A percentile compares a stretch with the other conserved stretches of the same genome.
Conservation (phyloP, 2,113 vertebrate species). For the Coptodon rendalli region DNA sequence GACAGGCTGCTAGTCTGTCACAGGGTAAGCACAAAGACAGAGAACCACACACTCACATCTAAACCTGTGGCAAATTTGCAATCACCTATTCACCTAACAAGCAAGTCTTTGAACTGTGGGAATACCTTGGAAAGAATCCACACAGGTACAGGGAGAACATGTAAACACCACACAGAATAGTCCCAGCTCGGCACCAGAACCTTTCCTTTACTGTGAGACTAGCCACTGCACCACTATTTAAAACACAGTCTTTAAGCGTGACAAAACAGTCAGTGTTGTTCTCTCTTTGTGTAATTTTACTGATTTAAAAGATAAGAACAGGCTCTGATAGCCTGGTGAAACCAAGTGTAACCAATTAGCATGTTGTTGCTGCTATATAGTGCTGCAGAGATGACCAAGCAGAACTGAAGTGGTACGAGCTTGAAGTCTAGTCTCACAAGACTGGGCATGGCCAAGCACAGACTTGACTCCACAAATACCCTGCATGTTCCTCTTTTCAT, state of each 20-base stretch:
- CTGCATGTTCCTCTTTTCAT: not conserved
- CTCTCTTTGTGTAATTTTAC: not conserved
- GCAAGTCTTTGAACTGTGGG: not conserved
- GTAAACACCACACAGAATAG: not conserved
- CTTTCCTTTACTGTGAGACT: not conserved
- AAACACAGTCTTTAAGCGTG: not conserved
- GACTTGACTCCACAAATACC: conserved; percentile 4
- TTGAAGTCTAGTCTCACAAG: not conserved
- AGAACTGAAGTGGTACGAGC: not conserved
- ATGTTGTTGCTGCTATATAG: not conserved
- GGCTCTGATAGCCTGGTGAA: not conserved
- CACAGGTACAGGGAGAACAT: not conserved
- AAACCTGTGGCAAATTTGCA: not conserved
- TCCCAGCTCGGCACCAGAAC: not conserved
- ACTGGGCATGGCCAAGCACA: not conserved
- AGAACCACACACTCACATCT: not conserved
- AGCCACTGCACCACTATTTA: not conserved
- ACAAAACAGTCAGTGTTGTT: not conserved
- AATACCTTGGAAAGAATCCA: not conserved
- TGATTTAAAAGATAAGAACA: not conserved
- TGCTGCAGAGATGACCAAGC: not conserved
- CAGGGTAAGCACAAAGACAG: not conserved
- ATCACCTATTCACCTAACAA: not conserved
- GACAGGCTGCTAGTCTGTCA: not conserved
- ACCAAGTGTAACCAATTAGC: not conserved